phyloP scores from a whole-genome alignment of 2,888 invertebrate genomes.

The Sphinx pinastri region DNA sequence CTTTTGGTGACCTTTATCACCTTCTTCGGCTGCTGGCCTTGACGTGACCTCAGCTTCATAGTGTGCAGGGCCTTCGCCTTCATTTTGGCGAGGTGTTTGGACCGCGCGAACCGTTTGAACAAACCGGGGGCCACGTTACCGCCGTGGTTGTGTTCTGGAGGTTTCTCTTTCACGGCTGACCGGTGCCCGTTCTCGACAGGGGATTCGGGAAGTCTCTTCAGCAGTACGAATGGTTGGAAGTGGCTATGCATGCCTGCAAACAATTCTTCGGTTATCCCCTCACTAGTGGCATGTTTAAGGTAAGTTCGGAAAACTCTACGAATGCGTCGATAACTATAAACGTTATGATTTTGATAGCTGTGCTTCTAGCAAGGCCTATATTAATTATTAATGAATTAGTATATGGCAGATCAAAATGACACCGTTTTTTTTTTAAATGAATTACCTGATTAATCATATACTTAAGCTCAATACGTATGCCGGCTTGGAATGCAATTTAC shows the following conservation, averaged over 20 bases:
- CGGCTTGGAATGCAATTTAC: too few relatives aligned
- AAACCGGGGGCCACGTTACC: not conserved
- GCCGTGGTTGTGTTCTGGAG: not conserved
- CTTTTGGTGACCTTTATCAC: not conserved
- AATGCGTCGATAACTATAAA: too few relatives aligned
- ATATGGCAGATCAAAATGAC: too few relatives aligned
- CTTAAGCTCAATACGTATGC: too few relatives aligned
- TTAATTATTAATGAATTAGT: too few relatives aligned
- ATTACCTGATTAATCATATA: too few relatives aligned
- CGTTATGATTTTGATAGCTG: too few relatives aligned
- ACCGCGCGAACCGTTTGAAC: constrained; percentile 23
- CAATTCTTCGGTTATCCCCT: not conserved
- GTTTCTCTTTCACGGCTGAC: not conserved
- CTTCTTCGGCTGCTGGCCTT: not conserved
- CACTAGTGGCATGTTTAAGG: too few relatives aligned
- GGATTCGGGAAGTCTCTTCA: constrained; percentile 37
- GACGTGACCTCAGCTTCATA: not conserved
- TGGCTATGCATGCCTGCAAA: constrained; percentile 45
- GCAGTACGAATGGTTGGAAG: constrained; percentile 44
- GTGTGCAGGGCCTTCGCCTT: not conserved
- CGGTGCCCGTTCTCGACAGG: not conserved
- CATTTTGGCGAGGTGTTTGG: not conserved
- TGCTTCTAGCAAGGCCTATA: too few relatives aligned
- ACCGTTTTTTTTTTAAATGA: too few relatives aligned
- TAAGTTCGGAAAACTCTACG: too few relatives aligned